A percentile compares a stretch with the other conserved stretches of the same genome.
phyloP scores from a whole-genome alignment of 2,797 vertebrate genomes.

The Sylvia borin region DNA sequence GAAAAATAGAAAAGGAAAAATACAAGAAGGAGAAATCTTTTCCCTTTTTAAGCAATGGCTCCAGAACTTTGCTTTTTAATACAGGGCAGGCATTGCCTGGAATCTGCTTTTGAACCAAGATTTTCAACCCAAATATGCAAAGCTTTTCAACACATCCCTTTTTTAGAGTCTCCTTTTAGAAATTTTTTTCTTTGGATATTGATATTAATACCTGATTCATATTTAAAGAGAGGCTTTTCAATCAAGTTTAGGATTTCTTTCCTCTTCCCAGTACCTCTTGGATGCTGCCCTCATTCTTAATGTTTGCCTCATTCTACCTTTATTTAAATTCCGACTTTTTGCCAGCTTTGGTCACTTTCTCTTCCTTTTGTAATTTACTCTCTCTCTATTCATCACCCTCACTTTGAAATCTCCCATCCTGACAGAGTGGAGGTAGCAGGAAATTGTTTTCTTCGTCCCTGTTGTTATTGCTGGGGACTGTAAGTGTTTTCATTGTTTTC shows the following conservation, averaged over 20 bases:
- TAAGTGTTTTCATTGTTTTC: background rate
- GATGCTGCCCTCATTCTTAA: background rate
- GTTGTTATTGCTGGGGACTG: background rate
- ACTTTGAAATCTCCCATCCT: background rate
- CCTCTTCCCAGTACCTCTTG: background rate
- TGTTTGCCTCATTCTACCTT: background rate
- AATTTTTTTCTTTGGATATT: fast-evolving
- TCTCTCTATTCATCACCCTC: slow-evolving; percentile 11
- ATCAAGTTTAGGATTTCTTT: background rate
- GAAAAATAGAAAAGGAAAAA: fast-evolving
- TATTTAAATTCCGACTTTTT: background rate
- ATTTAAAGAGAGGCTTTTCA: background rate
- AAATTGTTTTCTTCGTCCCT: background rate
- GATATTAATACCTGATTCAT: background rate
- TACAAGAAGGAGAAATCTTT: fast-evolving
- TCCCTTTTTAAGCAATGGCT: background rate
- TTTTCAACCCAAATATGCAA: background rate
- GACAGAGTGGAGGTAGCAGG: background rate
- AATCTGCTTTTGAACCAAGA: background rate
- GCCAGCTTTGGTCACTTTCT: background rate
- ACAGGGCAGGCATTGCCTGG: background rate
- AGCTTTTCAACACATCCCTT: background rate
- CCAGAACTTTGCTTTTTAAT: background rate
- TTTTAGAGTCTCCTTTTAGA: background rate
- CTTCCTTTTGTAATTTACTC: slow-evolving; percentile 18